Percentiles rank a stretch among this genome's conserved stretches.
Conservation (phyloP, 1,140 invertebrate genomes). For the Drosophila cardini region DNA sequence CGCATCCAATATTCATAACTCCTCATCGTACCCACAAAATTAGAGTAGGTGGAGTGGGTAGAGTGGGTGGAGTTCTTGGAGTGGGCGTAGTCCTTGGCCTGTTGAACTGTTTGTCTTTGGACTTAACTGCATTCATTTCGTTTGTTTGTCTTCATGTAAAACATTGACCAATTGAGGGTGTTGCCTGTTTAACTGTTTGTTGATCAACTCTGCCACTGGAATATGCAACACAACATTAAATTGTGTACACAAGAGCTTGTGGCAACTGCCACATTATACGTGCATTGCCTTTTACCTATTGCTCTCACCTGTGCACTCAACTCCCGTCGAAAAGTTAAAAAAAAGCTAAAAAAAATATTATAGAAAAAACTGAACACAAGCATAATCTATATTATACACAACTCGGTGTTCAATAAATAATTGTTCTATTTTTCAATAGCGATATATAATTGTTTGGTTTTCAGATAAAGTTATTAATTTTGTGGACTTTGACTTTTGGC, state of each 20-base stretch:
- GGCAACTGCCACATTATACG: not conserved
- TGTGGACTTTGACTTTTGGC: no score
- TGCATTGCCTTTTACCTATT: constrained; percentile 4
- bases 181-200: constrained; percentile 57
- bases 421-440: no score
- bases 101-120: constrained; percentile 50
- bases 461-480: no score
- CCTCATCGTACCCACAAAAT: constrained; percentile 60
- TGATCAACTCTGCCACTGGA: constrained; percentile 40
- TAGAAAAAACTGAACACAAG: not conserved
- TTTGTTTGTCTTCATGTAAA: constrained; percentile 58
- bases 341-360: constrained; percentile 8
- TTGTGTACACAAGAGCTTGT: constrained; percentile 58
- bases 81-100: not conserved
- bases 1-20: constrained; percentile 80
- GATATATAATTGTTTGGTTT: no score
- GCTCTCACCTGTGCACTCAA: constrained; percentile 31
- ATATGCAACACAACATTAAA: constrained; percentile 60
- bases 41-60: not conserved
- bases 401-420: not conserved
- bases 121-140: constrained; percentile 41
- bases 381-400: not conserved
- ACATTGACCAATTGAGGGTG: constrained; percentile 70
- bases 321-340: constrained; percentile 32
- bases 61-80: no score